Evolutionary conservation across 2,888 invertebrate genomes (phyloP).

Genomic region (Agonopterix heracliana): DNA sequence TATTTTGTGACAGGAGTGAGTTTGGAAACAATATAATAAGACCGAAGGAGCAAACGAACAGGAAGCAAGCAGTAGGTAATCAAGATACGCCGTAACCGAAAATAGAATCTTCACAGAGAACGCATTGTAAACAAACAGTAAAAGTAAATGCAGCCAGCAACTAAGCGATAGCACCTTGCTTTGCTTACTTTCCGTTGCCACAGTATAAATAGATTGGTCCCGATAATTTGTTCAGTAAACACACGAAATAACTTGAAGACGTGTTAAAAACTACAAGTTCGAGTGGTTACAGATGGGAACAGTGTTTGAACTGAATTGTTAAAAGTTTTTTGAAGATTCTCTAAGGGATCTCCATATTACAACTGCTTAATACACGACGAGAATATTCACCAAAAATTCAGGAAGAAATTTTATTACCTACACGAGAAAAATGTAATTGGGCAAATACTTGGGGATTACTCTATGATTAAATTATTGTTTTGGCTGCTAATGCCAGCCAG

Average conservation of each 20-base stretch:
- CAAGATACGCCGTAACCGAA: background rate
- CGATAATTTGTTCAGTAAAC: slow-evolving; percentile 38
- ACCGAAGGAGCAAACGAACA: background rate
- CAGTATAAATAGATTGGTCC: slow-evolving; percentile 33
- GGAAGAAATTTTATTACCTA: too few species aligned
- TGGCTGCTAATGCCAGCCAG: too few species aligned
- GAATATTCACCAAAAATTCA: too few species aligned
- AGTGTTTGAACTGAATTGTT: background rate
- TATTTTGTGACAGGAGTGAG: too few species aligned
- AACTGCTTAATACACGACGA: too few species aligned
- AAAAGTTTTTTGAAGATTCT: too few species aligned
- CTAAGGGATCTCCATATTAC: too few species aligned
- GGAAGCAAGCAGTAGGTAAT: background rate
- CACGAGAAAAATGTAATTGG: too few species aligned
- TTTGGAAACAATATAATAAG: background rate
- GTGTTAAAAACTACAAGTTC: slow-evolving; percentile 22
- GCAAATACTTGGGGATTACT: too few species aligned
- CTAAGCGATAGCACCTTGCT: slow-evolving; percentile 29
- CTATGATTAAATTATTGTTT: too few species aligned
- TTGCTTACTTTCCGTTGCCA: slow-evolving; percentile 26
- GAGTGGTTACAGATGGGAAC: slow-evolving; percentile 6
- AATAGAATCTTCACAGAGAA: background rate
- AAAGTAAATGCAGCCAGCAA: slow-evolving; percentile 27
- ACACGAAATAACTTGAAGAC: slow-evolving; percentile 23
- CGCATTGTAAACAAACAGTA: slow-evolving; percentile 29